Evolutionary conservation across 2,113 vertebrate species (phyloP).

Genomic region (Dicrurus megarhynchus): DNA sequence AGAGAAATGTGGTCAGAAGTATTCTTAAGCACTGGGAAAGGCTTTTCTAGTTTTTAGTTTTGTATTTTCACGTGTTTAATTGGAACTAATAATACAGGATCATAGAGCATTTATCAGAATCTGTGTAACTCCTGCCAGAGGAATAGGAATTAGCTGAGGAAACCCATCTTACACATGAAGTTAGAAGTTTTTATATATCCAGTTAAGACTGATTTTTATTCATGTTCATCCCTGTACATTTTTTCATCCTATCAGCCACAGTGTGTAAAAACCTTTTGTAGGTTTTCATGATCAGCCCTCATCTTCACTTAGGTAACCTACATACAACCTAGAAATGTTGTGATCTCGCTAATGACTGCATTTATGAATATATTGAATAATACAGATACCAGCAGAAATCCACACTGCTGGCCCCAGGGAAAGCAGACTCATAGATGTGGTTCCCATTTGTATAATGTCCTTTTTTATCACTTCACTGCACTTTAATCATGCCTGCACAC

Average conservation of each 20-base stretch:
- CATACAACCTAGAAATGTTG: background rate
- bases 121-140: background rate
- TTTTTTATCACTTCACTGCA: background rate
- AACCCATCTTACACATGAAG: background rate
- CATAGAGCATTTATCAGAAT: background rate
- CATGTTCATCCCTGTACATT: background rate
- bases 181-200: background rate
- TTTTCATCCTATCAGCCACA: background rate
- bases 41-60: background rate
- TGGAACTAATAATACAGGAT: background rate
- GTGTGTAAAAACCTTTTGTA: background rate
- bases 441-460: background rate
- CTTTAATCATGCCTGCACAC: background rate
- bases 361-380: background rate
- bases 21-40: background rate
- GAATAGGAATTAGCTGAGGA: background rate
- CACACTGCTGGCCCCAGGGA: background rate
- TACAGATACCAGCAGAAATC: background rate
- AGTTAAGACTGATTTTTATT: background rate
- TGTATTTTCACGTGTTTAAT: background rate
- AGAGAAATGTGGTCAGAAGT: background rate
- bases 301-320: background rate
- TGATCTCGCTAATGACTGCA: background rate
- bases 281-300: background rate
- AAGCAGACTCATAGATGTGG: background rate